A percentile compares a stretch with the other conserved stretches of the same genome.
phyloP scores from a whole-genome alignment of 2,113 vertebrate genomes.

The Crocuta crocuta region DNA sequence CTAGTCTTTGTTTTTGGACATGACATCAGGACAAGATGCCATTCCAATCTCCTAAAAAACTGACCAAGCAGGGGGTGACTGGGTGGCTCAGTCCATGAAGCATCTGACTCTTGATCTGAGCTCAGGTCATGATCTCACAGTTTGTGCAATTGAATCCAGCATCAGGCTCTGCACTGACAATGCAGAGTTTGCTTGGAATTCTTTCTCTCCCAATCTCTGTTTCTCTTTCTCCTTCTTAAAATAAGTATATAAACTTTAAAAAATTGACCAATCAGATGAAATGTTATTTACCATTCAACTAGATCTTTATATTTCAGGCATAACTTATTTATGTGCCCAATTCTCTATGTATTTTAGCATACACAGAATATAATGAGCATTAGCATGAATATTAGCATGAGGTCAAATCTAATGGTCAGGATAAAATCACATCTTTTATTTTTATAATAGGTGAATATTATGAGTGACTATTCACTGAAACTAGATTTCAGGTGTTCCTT shows the following conservation, averaged over 20 bases:
- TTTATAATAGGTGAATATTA: constrained; percentile 31
- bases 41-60: not conserved
- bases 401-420: not conserved
- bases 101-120: too few relatives aligned
- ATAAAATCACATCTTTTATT: constrained; percentile 6
- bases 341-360: not conserved
- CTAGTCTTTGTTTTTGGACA: not conserved
- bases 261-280: not conserved
- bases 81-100: too few relatives aligned
- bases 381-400: not conserved
- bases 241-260: too few relatives aligned
- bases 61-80: too few relatives aligned
- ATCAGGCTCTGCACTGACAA: too few relatives aligned
- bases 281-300: not conserved
- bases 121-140: too few relatives aligned
- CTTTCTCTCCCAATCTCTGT: too few relatives aligned
- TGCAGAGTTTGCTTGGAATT: too few relatives aligned
- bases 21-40: not conserved
- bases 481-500: not conserved
- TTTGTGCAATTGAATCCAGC: too few relatives aligned
- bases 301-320: not conserved
- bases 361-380: not conserved
- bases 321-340: not conserved
- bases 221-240: too few relatives aligned
- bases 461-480: not conserved